Base-by-base conservation (phyloP, 2,888 invertebrate species). In the Aleiodes testaceus region DNA sequence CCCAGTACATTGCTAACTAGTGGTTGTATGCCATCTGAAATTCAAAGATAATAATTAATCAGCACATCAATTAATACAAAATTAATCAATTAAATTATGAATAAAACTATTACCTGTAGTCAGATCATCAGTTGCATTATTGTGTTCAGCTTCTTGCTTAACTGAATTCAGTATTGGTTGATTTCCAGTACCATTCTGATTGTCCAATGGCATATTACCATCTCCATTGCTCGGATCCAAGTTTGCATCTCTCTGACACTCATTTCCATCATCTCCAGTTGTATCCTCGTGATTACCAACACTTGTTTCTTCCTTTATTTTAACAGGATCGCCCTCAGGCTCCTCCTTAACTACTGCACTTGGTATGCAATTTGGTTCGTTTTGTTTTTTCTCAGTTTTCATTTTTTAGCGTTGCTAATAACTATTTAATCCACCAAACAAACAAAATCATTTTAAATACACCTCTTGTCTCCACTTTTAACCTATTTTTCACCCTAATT, bases 1-100 rank as follows among this genome's bases (percentile, higher is more conserved):
- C 91, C 92, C 81, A 94, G 92, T 73, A 94, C 93, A 86, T 94
- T 94, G 77, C 93, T 93, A 42, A 93, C 92, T 81, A 94, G 87
- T 12, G 94, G 93, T 85, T 94, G 94, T 49, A 93, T 92, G 76
- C 90, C 90, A 81, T 93, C 92, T 70, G 90, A 89, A 47, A 91
- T 89, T 36, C 72, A 71, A 68, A 70, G 63, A 44, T 16, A 52
- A 16, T 6, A 4, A 9, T 12, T 11, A 36, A 30, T 42, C 16
- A 1, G 22, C 18, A 42, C 26, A 30, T n/a, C 52, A 42, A 65
- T 12, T 30, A 44, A 26, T 9, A 22, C 12, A 26, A 47, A 16
- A 53, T 55, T 47, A 44, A 49, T n/a, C 12, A 42, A 26, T 55
- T 36, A 6, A 36, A 36, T 9, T 6, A 36, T 36, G 2, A 36